Evolutionary conservation across 2,113 vertebrate species (phyloP).

Genomic region (Cyphotilapia sp.): DNA sequence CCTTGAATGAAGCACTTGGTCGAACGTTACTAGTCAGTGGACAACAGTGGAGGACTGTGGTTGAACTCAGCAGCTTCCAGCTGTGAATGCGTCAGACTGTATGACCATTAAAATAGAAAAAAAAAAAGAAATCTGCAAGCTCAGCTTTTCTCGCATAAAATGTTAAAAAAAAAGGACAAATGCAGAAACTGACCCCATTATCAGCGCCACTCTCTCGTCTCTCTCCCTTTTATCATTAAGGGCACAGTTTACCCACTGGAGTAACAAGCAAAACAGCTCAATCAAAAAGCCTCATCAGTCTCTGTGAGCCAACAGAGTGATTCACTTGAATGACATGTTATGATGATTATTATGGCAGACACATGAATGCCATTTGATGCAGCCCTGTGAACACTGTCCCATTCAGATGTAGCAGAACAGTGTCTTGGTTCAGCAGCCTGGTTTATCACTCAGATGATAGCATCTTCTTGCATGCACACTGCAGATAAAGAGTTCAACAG

Average conservation of each 20-base stretch:
- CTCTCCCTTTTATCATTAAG: neutral
- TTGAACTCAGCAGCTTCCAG: conserved; percentile 48
- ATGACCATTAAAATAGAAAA: conserved; percentile 21
- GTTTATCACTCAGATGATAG: neutral
- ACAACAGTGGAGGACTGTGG: conserved; percentile 10
- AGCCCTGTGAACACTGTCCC: neutral
- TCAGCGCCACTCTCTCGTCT: neutral
- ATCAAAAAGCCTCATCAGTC: neutral
- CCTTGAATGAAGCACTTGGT: conserved; percentile 31
- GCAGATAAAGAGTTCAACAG: no score
- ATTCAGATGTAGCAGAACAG: neutral
- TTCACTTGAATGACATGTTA: conserved; percentile 1
- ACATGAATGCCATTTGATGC: conserved; percentile 23
- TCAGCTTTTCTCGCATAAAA: neutral
- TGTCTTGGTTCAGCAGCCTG: neutral
- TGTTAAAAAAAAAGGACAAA: neutral
- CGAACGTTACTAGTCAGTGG: neutral
- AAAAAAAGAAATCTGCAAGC: neutral
- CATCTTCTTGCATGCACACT: neutral
- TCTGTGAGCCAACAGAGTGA: neutral
- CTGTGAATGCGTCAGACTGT: conserved; percentile 47
- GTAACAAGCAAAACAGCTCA: neutral
- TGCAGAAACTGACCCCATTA: neutral
- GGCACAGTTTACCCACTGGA: neutral
- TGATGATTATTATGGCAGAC: conserved; percentile 26